These are phyloP conservation scores for Dryococelus australis DNA, from an alignment of 2,888 invertebrate genomes.

Conservation along the genomic window DNA sequence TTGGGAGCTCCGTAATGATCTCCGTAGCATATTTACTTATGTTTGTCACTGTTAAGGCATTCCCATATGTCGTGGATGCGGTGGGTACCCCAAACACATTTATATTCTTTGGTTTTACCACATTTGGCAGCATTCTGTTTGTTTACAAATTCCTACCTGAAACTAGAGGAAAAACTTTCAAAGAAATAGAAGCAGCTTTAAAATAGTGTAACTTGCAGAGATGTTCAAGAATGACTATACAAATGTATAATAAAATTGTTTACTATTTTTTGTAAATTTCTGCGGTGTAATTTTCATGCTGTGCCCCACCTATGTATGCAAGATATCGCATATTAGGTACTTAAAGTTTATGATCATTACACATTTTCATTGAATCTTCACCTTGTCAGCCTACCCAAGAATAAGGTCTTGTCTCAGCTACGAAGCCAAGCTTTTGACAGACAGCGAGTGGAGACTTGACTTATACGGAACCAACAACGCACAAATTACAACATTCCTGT, in stretches of 20 bases:
- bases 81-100: slow-evolving; percentile 60
- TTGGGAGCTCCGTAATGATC: slow-evolving; percentile 62
- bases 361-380: too few relatives aligned
- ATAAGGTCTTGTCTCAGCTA: too few relatives aligned
- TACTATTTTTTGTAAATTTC: neutral
- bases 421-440: too few relatives aligned
- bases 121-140: slow-evolving; percentile 59
- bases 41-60: slow-evolving; percentile 63
- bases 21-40: slow-evolving; percentile 64
- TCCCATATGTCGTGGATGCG: slow-evolving; percentile 59
- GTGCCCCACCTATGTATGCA: too few relatives aligned
- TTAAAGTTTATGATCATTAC: too few relatives aligned
- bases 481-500: too few relatives aligned
- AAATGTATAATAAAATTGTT: neutral
- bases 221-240: neutral
- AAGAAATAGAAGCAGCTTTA: slow-evolving; percentile 63
- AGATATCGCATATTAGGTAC: too few relatives aligned
- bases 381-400: too few relatives aligned
- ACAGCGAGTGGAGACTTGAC: too few relatives aligned
- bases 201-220: slow-evolving; percentile 26
- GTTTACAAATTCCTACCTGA: slow-evolving; percentile 64
- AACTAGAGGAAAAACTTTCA: slow-evolving; percentile 65
- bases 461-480: too few relatives aligned
- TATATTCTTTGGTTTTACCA: slow-evolving; percentile 59
- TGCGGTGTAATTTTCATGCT: too few relatives aligned